Evolutionary conservation across 2,888 invertebrate species (phyloP).

Genomic region (Opisthograptis luteolata): DNA sequence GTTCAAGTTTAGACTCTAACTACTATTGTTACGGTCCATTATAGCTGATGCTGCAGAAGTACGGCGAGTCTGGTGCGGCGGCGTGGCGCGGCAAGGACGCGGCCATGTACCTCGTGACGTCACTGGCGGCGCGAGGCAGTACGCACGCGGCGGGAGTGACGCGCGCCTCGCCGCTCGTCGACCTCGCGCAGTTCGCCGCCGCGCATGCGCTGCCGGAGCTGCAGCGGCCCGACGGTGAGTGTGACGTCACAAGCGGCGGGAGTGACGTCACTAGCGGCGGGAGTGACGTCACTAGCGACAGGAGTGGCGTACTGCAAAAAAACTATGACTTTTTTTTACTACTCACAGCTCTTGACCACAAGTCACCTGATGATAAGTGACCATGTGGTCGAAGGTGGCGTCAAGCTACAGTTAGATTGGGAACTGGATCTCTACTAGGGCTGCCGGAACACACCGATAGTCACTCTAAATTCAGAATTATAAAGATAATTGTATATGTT

Average conservation of each 20-base stretch:
- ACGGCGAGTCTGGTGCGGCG: conserved; percentile 88
- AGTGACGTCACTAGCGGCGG: neutral
- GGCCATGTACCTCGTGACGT: conserved; percentile 97
- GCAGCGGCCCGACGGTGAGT: conserved; percentile 87
- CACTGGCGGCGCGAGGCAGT: conserved; percentile 94
- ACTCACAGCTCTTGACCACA: no score
- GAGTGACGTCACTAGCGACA: no score
- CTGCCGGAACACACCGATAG: no score
- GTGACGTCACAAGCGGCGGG: neutral
- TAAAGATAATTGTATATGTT: neutral
- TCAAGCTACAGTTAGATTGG: no score
- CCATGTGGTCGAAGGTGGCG: no score
- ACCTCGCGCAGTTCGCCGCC: conserved; percentile 94
- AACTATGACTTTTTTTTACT: no score
- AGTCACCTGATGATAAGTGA: no score
- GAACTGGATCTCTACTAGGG: no score
- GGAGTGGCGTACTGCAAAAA: no score
- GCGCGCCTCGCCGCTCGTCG: conserved; percentile 94
- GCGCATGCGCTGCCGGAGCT: conserved; percentile 95
- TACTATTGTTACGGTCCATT: conserved; percentile 10
- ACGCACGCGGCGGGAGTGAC: conserved; percentile 97
- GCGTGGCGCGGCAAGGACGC: conserved; percentile 98
- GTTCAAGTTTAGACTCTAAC: no score
- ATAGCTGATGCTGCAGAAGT: conserved; percentile 90
- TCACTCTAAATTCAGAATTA: no score